Evolutionary conservation across 2,888 invertebrate genomes (phyloP).

Genomic region (Drosophila quinaria): DNA sequence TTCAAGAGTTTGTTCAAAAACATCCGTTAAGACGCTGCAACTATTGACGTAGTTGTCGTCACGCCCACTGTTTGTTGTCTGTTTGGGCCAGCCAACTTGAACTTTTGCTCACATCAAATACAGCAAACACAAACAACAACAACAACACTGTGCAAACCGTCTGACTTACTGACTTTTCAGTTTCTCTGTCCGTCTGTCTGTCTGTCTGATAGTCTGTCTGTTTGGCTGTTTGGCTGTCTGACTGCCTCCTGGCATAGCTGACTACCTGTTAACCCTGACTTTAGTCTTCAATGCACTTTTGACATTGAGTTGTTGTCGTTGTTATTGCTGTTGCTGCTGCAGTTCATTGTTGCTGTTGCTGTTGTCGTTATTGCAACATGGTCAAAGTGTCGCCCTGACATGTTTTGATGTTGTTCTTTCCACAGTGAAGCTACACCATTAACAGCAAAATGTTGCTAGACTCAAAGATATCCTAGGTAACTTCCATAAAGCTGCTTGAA

Average conservation of each 20-base stretch:
- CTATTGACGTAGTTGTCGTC: constrained; percentile 46
- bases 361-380: constrained; percentile 52
- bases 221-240: constrained; percentile 9
- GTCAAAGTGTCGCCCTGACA: constrained; percentile 78
- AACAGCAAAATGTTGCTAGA: constrained; percentile 13
- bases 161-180: constrained; percentile 48
- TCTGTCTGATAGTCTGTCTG: not conserved
- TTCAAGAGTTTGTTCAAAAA: constrained; percentile 24
- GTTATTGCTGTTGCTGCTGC: constrained; percentile 34
- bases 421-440: constrained; percentile 28
- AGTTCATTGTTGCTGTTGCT: constrained; percentile 51
- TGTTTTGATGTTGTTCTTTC: constrained; percentile 56
- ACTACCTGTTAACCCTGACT: constrained; percentile 72
- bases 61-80: constrained; percentile 56
- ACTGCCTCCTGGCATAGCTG: constrained; percentile 41
- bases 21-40: constrained; percentile 39
- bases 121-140: constrained; percentile 40
- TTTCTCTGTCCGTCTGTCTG: constrained; percentile 23
- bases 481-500: not conserved
- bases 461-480: constrained; percentile 30
- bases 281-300: constrained; percentile 79
- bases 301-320: constrained; percentile 73
- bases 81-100: constrained; percentile 51
- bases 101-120: constrained; percentile 54
- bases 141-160: constrained; percentile 43